phyloP scores from a whole-genome alignment of 2,797 vertebrate species.

The Valencia hispanica region DNA sequence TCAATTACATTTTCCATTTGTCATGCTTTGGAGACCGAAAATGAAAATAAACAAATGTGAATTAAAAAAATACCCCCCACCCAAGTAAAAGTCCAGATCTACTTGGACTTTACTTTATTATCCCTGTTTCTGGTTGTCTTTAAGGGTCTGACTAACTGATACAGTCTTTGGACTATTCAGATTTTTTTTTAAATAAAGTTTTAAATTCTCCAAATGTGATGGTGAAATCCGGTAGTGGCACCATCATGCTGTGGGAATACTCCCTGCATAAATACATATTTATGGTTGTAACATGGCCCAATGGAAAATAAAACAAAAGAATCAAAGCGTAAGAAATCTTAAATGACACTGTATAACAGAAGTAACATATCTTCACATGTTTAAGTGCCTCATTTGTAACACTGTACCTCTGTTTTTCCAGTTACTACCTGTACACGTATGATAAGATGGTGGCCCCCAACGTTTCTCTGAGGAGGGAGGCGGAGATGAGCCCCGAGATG shows the following conservation, averaged over 20 bases:
- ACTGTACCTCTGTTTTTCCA: conserved; percentile 55
- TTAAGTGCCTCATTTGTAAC: conserved; percentile 19
- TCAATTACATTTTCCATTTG: too few species aligned
- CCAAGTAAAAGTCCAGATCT: too few species aligned
- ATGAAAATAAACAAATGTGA: too few species aligned
- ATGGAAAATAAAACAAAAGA: neutral
- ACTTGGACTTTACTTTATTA: too few species aligned
- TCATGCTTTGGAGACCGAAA: too few species aligned
- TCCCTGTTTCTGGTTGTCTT: too few species aligned
- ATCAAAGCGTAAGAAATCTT: neutral
- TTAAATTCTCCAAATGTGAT: neutral
- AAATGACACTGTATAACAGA: neutral
- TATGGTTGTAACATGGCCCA: neutral
- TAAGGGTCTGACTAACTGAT: too few species aligned
- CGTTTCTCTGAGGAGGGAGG: conserved; percentile 85
- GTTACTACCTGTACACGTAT: conserved; percentile 96
- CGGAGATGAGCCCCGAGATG: conserved; percentile 76
- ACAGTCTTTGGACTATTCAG: too few species aligned
- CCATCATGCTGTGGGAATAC: neutral
- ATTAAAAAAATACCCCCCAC: too few species aligned
- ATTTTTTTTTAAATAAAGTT: neutral
- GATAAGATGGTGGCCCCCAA: conserved; percentile 98
- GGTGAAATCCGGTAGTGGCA: neutral
- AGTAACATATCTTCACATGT: neutral
- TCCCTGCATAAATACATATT: neutral